Evolutionary conservation across 2,797 vertebrate genomes (phyloP), one percentile per base, ranked within the genome.

Genomic region (Xiphophorus birchmanni): DNA sequence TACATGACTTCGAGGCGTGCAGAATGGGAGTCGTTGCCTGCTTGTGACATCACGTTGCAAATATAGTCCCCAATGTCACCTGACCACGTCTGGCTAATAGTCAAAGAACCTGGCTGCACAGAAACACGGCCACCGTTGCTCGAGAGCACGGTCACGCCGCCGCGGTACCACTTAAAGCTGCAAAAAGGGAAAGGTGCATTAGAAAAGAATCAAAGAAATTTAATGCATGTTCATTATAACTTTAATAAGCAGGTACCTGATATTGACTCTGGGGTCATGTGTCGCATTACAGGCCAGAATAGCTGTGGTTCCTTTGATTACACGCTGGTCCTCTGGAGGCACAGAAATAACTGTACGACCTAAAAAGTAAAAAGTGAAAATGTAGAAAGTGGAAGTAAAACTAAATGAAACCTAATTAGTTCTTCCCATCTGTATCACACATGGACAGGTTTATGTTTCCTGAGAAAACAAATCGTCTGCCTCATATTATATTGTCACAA

Each of bases 21-120:
- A 0, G 90, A 90, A 76, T 88, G 94, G 73, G 97, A 97, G 86
- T 99, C 97, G 0, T 98, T 99, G 75, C 98, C 98, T 1, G 98
- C 97, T 15, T 89, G 90, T 0, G 98, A 99, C n/a, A 96, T 71
- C 75, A 99, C 96, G 0, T 97, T 96, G 23, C 98, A 99, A 26
- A 97, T 98, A 84, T 99, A 99, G 91, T 99, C 97, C 0, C 98
- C 98, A 0, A 99, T 99, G 95, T 99, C 98, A 0, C 98, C 98
- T 0, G 98, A 99, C 98, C 98, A 99, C 0, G 98, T 99, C 93
- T 99, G 98, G 89, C 97, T 97, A 87, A 99, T 98, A 69, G 97
- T 93, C 71, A 99, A 97, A 29, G 96, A 96, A 42, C 98, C 98
- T 0, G 96, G 96, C 52, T 95, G 96, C 2, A 98, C 90, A 0